phyloP scores from a whole-genome alignment of 2,113 vertebrate genomes.

The Megaceryle torquata region DNA sequence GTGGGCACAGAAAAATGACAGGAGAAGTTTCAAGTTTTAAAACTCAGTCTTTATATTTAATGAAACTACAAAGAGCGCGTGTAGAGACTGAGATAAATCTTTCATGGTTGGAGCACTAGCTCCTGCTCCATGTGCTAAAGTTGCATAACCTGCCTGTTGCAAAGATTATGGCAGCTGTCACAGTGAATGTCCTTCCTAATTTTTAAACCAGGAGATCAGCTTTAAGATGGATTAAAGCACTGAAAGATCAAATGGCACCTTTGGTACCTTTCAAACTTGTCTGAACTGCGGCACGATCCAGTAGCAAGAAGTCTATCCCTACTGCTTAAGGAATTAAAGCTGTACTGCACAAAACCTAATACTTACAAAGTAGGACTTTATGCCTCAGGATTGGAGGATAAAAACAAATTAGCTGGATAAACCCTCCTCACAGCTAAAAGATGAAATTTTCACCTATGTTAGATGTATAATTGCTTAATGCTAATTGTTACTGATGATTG shows the following conservation, averaged over 20 bases:
- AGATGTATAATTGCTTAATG: neutral
- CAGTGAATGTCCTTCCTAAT: neutral
- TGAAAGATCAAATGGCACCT: neutral
- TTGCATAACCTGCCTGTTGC: neutral
- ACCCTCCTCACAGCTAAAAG: neutral
- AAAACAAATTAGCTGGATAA: neutral
- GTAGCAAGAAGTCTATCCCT: neutral
- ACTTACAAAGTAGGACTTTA: neutral
- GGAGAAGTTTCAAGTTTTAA: neutral
- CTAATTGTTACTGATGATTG: neutral
- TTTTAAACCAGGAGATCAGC: neutral
- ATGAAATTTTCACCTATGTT: neutral
- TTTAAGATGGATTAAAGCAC: neutral
- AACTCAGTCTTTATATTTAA: neutral
- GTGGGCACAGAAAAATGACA: neutral
- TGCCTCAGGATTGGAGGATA: neutral
- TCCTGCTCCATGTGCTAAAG: neutral
- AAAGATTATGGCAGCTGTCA: neutral
- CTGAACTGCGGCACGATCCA: neutral
- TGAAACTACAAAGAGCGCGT: accelerated
- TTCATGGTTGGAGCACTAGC: neutral
- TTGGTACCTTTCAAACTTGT: neutral
- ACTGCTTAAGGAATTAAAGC: neutral
- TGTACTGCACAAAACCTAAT: neutral
- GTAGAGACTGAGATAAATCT: neutral